phyloP scores from a whole-genome alignment of 2,888 invertebrate species.

The Spisula solida region DNA sequence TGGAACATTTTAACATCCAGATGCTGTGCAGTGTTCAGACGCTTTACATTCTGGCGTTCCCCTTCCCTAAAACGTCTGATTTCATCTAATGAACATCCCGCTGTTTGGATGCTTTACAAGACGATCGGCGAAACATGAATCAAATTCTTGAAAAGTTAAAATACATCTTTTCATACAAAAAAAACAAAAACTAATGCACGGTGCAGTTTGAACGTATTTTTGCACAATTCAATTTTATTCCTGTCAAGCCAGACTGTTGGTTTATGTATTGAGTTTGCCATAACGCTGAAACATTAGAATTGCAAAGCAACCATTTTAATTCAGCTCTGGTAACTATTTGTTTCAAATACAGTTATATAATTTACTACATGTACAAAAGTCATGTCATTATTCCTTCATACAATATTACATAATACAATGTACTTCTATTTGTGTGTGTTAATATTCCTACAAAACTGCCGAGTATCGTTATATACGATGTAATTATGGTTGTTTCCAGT shows the following conservation, averaged over 20 bases:
- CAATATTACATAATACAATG: too few species aligned
- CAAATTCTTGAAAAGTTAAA: not conserved
- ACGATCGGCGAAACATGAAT: not conserved
- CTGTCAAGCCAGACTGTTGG: too few species aligned
- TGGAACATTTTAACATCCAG: not conserved
- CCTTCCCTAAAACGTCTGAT: not conserved
- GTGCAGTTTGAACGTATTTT: not conserved
- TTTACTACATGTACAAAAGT: too few species aligned
- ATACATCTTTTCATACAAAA: not conserved
- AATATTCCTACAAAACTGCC: too few species aligned
- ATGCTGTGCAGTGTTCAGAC: constrained; percentile 2
- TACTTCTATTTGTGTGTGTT: too few species aligned
- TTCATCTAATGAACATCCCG: not conserved
- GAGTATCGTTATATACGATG: too few species aligned
- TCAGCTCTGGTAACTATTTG: not conserved
- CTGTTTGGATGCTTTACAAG: not conserved
- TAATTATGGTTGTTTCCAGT: too few species aligned
- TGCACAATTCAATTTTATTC: not conserved
- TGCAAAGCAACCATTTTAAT: not conserved
- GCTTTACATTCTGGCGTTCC: not conserved
- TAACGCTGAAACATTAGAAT: not conserved
- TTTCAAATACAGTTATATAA: too few species aligned
- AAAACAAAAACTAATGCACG: too few species aligned
- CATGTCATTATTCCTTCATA: too few species aligned
- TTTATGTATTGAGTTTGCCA: not conserved